A percentile compares a stretch with the other conserved stretches of the same genome.
Evolutionary conservation across 2,888 invertebrate species (phyloP).

Genomic region (Labia minor): DNA sequence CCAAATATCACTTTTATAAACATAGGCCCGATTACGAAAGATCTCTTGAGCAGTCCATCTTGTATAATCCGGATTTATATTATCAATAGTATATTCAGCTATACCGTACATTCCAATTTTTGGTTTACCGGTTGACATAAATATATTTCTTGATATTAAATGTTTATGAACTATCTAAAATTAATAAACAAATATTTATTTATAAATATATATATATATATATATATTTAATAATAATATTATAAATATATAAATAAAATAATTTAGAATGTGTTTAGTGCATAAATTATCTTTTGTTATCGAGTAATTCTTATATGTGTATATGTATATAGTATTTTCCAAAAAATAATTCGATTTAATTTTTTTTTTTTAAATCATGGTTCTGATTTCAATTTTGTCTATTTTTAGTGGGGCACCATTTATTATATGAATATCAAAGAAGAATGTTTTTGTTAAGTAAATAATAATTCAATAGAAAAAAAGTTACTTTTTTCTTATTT

Average conservation of each 20-base stretch:
- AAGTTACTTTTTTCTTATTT: conserved; percentile 47
- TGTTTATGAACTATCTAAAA: conserved; percentile 50
- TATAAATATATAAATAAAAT: no score
- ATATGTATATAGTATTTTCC: no score
- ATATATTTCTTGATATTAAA: conserved; percentile 60
- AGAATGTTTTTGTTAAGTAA: not conserved
- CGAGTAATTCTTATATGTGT: no score
- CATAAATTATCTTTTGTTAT: no score
- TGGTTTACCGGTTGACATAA: conserved; percentile 44
- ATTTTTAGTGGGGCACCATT: no score
- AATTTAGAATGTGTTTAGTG: no score
- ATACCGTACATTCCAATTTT: not conserved
- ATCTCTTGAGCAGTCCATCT: conserved; percentile 74
- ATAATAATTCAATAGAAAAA: not conserved
- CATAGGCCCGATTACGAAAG: conserved; percentile 51
- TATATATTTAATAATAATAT: no score
- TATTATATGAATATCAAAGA: not conserved
- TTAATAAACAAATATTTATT: no score
- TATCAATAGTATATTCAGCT: conserved; percentile 15
- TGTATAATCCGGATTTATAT: conserved; percentile 52
- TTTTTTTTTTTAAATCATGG: no score
- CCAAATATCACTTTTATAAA: conserved; percentile 71
- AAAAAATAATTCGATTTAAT: no score
- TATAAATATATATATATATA: not conserved
- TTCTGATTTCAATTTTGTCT: no score